Evolutionary conservation across 2,113 vertebrate species (phyloP).

Genomic region (human): GRCh38 chr6:42372501-42373000

Average conservation of each 20-base stretch:
- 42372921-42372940: background rate
- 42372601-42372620: background rate
- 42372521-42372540: background rate
- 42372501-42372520: background rate
- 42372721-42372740: slow-evolving; percentile 67
- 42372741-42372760: slow-evolving; percentile 7
- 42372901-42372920: background rate
- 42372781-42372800: slow-evolving; percentile 67
- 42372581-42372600: background rate
- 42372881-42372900: background rate
- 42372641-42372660: background rate
- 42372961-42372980: background rate
- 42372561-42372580: background rate
- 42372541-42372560: background rate
- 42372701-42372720: background rate
- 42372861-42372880: rapidly evolving
- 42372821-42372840: background rate
- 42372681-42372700: background rate
- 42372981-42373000: background rate
- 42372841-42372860: background rate
- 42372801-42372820: background rate
- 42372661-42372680: background rate
- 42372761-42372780: slow-evolving; percentile 62
- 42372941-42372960: background rate
- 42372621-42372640: background rate